These are phyloP conservation scores for Scalopus aquaticus DNA, from an alignment of 2,113 vertebrate genomes.

Conservation along the genomic window DNA sequence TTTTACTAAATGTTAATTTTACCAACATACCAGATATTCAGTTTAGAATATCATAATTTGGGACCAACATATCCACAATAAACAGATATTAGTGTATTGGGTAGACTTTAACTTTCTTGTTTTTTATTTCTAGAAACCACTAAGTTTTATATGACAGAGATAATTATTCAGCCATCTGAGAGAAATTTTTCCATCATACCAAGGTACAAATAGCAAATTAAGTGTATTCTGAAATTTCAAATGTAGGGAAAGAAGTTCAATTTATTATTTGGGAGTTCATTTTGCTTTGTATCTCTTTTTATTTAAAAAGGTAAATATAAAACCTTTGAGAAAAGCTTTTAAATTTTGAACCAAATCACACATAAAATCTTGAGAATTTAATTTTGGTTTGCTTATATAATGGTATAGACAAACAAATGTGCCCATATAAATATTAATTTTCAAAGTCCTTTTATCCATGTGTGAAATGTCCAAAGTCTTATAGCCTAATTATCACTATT, in stretches of 20 bases:
- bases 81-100: not conserved
- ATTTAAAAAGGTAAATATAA: not conserved
- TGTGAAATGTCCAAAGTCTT: not conserved
- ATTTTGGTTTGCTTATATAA: not conserved
- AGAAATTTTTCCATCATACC: constrained; percentile 80
- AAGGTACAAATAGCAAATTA: constrained; percentile 81
- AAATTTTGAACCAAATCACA: not conserved
- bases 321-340: not conserved
- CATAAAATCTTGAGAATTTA: not conserved
- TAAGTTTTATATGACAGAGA: constrained; percentile 94
- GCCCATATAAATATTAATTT: not conserved
- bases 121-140: constrained; percentile 87
- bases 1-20: constrained; percentile 30
- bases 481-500: not conserved
- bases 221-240: constrained; percentile 27
- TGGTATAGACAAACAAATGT: constrained; percentile 4
- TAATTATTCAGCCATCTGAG: constrained; percentile 86
- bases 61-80: not conserved
- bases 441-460: not conserved
- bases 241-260: not conserved
- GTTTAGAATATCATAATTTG: not conserved
- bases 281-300: constrained; percentile 15
- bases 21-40: not conserved
- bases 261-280: not conserved
- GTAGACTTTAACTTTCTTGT: constrained; percentile 37